Conservation (phyloP, 2,113 vertebrate species). For the Propithecus coquereli region DNA sequence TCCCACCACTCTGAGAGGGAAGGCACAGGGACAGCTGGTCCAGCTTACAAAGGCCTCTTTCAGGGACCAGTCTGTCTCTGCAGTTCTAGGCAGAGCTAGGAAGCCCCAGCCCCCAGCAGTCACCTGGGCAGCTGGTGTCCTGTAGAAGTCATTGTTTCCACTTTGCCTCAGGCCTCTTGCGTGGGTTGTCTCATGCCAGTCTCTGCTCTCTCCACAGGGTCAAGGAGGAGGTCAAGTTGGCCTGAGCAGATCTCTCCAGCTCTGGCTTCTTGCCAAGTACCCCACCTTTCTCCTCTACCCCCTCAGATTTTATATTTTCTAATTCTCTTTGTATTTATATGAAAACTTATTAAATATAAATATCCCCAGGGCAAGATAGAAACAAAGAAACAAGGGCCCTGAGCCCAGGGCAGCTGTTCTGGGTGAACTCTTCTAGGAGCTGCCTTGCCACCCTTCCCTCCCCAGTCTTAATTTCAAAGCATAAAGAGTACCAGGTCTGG, state of each 20-base stretch:
- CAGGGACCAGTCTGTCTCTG: conserved; percentile 13
- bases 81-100: conserved; percentile 59
- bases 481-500: neutral
- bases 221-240: conserved; percentile 86
- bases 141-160: conserved; percentile 27
- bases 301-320: conserved; percentile 87
- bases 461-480: neutral
- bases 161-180: neutral
- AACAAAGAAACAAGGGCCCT: conserved; percentile 49
- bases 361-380: conserved; percentile 65
- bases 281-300: conserved; percentile 52
- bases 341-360: conserved; percentile 84
- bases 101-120: conserved; percentile 49
- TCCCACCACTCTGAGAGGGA: neutral
- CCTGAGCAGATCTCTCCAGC: conserved; percentile 77
- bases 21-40: conserved; percentile 49
- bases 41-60: conserved; percentile 62
- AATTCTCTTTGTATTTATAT: conserved; percentile 86
- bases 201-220: conserved; percentile 79
- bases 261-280: conserved; percentile 23
- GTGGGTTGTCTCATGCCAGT: conserved; percentile 34
- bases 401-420: conserved; percentile 2
- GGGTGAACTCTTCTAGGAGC: neutral
- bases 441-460: neutral
- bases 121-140: conserved; percentile 49